phyloP scores from a whole-genome alignment of 1,140 invertebrate species.

The Drosophila sp. region DNA sequence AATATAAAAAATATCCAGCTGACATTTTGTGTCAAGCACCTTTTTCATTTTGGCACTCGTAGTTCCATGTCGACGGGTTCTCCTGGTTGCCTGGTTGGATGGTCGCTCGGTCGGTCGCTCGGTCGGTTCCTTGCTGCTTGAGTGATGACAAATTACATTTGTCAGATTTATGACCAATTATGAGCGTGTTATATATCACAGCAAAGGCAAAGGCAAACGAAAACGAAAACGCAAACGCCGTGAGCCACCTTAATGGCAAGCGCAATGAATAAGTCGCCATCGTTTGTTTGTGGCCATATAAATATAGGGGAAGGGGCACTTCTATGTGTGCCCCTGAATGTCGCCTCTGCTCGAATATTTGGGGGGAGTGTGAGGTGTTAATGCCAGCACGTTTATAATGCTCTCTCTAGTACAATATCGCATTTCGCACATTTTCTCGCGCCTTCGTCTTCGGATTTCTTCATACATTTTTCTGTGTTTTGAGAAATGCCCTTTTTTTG shows the following conservation, averaged over 20 bases:
- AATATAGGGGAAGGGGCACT: conserved; percentile 4
- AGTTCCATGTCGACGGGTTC: conserved; percentile 30
- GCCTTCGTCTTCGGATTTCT: conserved; percentile 58
- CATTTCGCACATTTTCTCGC: conserved; percentile 71
- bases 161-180: conserved; percentile 83
- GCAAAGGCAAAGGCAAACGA: conserved; percentile 28
- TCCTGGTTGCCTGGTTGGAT: conserved; percentile 31
- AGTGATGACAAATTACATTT: conserved; percentile 83
- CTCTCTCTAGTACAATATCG: conserved; percentile 58
- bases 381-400: conserved; percentile 59
- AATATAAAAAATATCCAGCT: conserved; percentile 82
- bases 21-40: conserved; percentile 82
- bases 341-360: not conserved
- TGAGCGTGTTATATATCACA: conserved; percentile 83
- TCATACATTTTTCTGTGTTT: conserved; percentile 27
- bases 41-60: conserved; percentile 79
- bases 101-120: conserved; percentile 17
- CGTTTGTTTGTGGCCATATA: conserved; percentile 70
- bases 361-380: conserved; percentile 34
- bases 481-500: conserved; percentile 53
- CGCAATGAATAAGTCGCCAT: conserved; percentile 80
- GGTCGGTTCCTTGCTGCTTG: conserved; percentile 59
- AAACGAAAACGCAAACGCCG: conserved; percentile 31
- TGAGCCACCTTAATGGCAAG: conserved; percentile 78
- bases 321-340: not conserved